Evolutionary conservation across 2,797 vertebrate genomes (phyloP).

Genomic region (Peromyscus melanophrys): DNA sequence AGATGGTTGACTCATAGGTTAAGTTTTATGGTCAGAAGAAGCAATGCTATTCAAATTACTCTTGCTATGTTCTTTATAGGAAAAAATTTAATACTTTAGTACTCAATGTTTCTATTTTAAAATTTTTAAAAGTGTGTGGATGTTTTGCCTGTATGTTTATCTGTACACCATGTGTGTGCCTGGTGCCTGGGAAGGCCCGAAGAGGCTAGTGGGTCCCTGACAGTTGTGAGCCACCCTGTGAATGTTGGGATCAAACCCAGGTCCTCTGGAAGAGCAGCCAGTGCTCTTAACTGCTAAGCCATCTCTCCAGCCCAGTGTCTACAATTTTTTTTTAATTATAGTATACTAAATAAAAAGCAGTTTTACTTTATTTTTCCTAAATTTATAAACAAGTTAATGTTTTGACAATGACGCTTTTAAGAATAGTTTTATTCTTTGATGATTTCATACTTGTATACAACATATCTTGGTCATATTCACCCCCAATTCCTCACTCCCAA

Average conservation of each 20-base stretch:
- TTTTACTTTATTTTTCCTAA: not conserved
- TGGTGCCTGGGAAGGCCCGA: not conserved
- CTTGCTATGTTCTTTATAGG: not conserved
- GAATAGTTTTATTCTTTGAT: not conserved
- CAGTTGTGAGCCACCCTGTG: not conserved
- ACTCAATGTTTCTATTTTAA: not conserved
- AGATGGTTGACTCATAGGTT: not conserved
- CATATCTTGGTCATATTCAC: not conserved
- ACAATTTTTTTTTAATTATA: constrained; percentile 19
- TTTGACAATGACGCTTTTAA: constrained; percentile 53
- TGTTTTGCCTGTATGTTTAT: not conserved
- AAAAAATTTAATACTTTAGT: not conserved
- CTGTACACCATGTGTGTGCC: not conserved
- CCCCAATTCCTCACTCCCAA: no score
- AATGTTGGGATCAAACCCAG: not conserved
- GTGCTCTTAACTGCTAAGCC: not conserved
- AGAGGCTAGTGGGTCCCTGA: not conserved
- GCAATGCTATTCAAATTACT: not conserved
- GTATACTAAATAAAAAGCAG: not conserved
- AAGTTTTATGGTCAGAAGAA: constrained; percentile 22
- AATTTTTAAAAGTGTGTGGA: not conserved
- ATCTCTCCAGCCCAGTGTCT: not conserved
- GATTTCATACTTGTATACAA: not conserved
- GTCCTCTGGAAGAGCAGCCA: not conserved
- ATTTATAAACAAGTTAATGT: constrained; percentile 50